A percentile compares a stretch with the other conserved stretches of the same genome.
Conservation (phyloP, 2,888 invertebrate species). For the Mythimna loreyi region DNA sequence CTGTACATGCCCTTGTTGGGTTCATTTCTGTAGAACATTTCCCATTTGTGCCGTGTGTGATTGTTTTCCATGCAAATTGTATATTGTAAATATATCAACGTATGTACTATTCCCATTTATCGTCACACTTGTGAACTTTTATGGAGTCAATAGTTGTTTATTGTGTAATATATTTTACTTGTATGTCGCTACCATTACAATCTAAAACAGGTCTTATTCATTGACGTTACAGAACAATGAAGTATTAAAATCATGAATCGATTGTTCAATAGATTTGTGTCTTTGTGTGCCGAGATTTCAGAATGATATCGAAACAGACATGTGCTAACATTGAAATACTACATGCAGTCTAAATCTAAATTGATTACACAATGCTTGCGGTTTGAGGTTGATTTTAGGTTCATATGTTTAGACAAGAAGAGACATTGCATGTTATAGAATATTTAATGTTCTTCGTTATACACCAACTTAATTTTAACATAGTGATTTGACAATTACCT, state of each 20-base stretch:
- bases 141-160: constrained; percentile 62
- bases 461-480: too few relatives aligned
- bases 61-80: constrained; percentile 84
- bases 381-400: neutral
- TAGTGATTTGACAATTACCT: too few relatives aligned
- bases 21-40: constrained; percentile 81
- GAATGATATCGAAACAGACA: constrained; percentile 27
- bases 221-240: constrained; percentile 54
- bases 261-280: constrained; percentile 36
- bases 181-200: constrained; percentile 56
- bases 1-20: constrained; percentile 84
- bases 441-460: neutral
- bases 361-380: neutral
- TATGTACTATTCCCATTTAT: constrained; percentile 82
- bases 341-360: neutral
- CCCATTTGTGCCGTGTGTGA: constrained; percentile 77
- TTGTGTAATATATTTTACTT: constrained; percentile 61
- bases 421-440: neutral
- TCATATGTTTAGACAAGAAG: too few relatives aligned
- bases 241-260: constrained; percentile 45
- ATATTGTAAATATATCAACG: constrained; percentile 81
- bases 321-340: constrained; percentile 6
- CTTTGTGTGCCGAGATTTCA: constrained; percentile 31
- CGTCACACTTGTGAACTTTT: constrained; percentile 68
- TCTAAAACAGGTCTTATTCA: constrained; percentile 58